Percentiles rank a stretch among this genome's conserved stretches.
Evolutionary conservation across 2,888 invertebrate genomes (phyloP).

Genomic region (Ctenicera cuprea): DNA sequence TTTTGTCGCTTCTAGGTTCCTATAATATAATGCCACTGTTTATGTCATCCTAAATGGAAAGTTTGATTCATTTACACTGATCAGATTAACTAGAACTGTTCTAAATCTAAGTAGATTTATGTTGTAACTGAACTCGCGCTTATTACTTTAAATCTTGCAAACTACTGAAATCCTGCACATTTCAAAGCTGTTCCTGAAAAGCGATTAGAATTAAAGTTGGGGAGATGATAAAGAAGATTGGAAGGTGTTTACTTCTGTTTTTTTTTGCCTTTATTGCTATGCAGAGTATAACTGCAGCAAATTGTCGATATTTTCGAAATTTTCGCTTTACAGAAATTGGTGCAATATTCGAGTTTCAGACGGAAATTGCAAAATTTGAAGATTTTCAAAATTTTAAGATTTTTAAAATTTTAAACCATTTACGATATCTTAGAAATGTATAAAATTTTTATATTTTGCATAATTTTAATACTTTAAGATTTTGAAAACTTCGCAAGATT

Average conservation of each 20-base stretch:
- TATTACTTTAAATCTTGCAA: conserved; percentile 42
- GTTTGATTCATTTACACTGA: conserved; percentile 36
- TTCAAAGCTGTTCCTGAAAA: conserved; percentile 25
- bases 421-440: too few species aligned
- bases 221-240: background rate
- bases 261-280: too few species aligned
- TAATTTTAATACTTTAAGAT: too few species aligned
- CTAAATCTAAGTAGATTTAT: conserved; percentile 39
- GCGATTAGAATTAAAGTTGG: conserved; percentile 29
- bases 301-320: too few species aligned
- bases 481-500: too few species aligned
- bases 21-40: conserved; percentile 2
- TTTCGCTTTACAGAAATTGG: too few species aligned
- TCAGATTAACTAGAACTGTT: conserved; percentile 30
- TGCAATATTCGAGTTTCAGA: too few species aligned
- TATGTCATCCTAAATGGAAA: conserved; percentile 12
- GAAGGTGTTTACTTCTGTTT: conserved; percentile 10
- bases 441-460: too few species aligned
- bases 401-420: too few species aligned
- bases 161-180: conserved; percentile 19
- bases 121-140: conserved; percentile 38
- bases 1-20: background rate
- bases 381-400: too few species aligned
- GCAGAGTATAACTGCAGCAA: too few species aligned
- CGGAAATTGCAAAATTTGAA: too few species aligned